Evolutionary conservation across 1,140 invertebrate species (phyloP).

Genomic region (Stegodyphus mimosarum): DNA sequence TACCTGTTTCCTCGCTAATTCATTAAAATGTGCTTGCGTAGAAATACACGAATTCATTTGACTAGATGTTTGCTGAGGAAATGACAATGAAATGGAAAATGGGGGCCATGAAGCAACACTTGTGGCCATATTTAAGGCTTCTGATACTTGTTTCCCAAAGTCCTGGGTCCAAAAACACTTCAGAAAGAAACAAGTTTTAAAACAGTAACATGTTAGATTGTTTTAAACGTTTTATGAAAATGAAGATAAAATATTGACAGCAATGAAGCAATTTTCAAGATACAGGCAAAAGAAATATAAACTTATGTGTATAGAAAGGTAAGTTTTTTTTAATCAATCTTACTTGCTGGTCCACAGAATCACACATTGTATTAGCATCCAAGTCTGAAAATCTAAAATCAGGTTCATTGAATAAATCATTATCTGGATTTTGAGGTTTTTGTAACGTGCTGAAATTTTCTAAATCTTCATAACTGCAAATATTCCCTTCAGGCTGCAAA

Average conservation of each 20-base stretch:
- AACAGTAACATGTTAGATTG: neutral
- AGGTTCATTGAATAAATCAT: slow-evolving; percentile 26
- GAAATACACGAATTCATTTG: slow-evolving; percentile 18
- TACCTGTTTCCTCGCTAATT: neutral
- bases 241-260: neutral
- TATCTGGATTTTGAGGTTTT: slow-evolving; percentile 22
- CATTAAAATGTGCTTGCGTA: slow-evolving; percentile 16
- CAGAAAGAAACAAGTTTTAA: neutral
- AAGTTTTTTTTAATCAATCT: neutral
- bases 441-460: slow-evolving; percentile 4
- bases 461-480: slow-evolving; percentile 1
- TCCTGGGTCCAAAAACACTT: slow-evolving; percentile 32
- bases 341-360: slow-evolving; percentile 47
- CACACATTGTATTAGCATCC: slow-evolving; percentile 18
- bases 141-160: slow-evolving; percentile 40
- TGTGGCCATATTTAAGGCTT: slow-evolving; percentile 40
- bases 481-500: slow-evolving; percentile 12
- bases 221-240: too few relatives aligned
- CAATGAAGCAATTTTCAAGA: neutral
- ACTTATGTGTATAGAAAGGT: neutral
- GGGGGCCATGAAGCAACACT: slow-evolving; percentile 35
- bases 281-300: neutral
- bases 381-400: slow-evolving; percentile 48
- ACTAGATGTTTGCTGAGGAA: slow-evolving; percentile 19
- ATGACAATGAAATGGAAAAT: slow-evolving; percentile 13